Base-by-base conservation (phyloP, 1,140 invertebrate genomes). In the Chironomus striatipennis region DNA sequence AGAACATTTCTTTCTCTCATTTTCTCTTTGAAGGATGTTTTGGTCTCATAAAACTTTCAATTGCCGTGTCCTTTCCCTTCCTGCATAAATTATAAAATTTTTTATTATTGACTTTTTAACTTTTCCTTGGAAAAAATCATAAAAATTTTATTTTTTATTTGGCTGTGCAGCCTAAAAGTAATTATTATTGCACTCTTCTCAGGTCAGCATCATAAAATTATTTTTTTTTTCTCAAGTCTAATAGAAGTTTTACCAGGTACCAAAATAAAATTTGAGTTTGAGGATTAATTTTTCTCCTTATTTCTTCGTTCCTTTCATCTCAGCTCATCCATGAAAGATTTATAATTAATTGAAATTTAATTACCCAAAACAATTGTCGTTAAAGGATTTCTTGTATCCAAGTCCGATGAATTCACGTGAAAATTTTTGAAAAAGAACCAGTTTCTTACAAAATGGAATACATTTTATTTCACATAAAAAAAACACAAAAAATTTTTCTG, bases 331-430 rank as follows among this genome's bases (percentile, higher is more conserved):
- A n/a, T 57, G 47, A 57, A n/a, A 5, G 15, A 57, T 57, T 57
- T 57, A 57, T 57, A 57, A 57, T 57, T 57, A 57, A 57, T 57
- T 57, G 47, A 57, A 57, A 57, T 57, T 57, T 57, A 57, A 57
- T 57, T 57, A 57, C n/a, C 47, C 47, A 57, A 57, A 57, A 57
- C 47, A 57, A 57, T 57, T 57, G 47, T 57, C 12, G 4, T n/a
- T n/a, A 57, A 57, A 57, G 47, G 47, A 57, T 57, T 57, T 57
- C 12, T 57, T 15, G 15, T 5, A 57, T 57, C 4, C 47, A n/a
- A 57, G 47, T n/a, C 9, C 12, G 47, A 57, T n/a, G n/a, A 57
- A 12, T 57, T 57, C 12, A 47, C 43, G 43, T 47, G 43, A 47
- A 15, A 47, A n/a, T 57, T 57, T 34, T 34, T 5, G n/a, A n/a